These are phyloP conservation scores for Macrosoma leucophasiata DNA, from an alignment of 2,888 invertebrate genomes.

Conservation along the genomic window DNA sequence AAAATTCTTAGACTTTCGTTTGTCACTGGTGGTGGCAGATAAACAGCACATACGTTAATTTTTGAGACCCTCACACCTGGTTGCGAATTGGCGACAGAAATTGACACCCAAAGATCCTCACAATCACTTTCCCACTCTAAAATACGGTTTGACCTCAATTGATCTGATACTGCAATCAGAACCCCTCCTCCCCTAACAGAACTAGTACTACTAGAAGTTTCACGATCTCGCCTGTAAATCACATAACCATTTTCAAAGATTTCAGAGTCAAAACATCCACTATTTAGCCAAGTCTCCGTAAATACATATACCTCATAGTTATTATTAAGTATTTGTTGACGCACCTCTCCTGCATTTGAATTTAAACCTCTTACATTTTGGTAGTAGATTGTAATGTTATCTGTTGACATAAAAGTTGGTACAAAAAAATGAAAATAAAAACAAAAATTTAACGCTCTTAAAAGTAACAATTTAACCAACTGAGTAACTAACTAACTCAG, in stretches of 20 bases:
- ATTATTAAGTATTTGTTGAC: conserved; percentile 9
- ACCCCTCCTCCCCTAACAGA: conserved; percentile 20
- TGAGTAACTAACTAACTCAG: neutral
- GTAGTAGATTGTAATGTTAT: conserved; percentile 8
- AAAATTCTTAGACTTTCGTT: conserved; percentile 3
- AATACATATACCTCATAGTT: conserved; percentile 15
- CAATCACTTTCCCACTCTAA: conserved; percentile 15
- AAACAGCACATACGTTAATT: conserved; percentile 7
- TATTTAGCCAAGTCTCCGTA: conserved; percentile 15
- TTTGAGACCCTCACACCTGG: neutral
- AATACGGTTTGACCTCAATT: conserved; percentile 6
- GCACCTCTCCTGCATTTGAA: conserved; percentile 10
- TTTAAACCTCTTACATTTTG: conserved; percentile 15
- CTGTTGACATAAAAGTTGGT: neutral
- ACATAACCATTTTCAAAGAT: conserved; percentile 13
- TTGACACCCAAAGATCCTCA: conserved; percentile 17
- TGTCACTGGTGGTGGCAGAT: conserved; percentile 14
- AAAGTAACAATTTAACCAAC: neutral
- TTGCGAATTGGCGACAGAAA: neutral
- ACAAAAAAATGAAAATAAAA: neutral
- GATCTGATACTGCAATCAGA: conserved; percentile 15
- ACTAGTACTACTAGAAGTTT: conserved; percentile 6
- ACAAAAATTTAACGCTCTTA: neutral
- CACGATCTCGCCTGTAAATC: conserved; percentile 19
- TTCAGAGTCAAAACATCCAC: conserved; percentile 11